These are phyloP conservation scores for Platyscapa corneri DNA, from an alignment of 1,140 invertebrate species.

Conservation along the genomic window DNA sequence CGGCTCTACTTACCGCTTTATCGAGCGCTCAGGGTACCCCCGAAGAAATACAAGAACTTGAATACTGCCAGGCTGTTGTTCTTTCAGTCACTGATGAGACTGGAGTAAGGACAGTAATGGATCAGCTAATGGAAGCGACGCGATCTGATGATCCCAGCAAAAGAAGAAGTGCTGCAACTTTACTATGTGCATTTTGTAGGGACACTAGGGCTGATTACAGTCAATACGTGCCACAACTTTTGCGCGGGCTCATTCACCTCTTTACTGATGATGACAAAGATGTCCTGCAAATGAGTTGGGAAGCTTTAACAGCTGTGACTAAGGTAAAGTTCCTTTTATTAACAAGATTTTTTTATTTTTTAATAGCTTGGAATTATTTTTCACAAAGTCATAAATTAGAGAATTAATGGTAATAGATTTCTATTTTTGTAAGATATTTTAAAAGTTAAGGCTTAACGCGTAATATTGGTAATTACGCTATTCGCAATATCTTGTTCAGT, in stretches of 20 bases:
- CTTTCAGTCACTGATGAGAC: slow-evolving; percentile 91
- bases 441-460: too few relatives aligned
- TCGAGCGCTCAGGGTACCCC: slow-evolving; percentile 81
- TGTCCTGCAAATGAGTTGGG: slow-evolving; percentile 90
- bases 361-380: too few relatives aligned
- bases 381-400: too few relatives aligned
- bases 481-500: too few relatives aligned
- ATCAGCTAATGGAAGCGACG: slow-evolving; percentile 89
- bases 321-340: slow-evolving; percentile 75
- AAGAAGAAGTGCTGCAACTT: slow-evolving; percentile 86
- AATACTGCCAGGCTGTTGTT: slow-evolving; percentile 94
- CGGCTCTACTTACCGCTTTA: slow-evolving; percentile 89
- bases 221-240: slow-evolving; percentile 89
- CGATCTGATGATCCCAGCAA: slow-evolving; percentile 79
- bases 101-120: slow-evolving; percentile 91
- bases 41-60: slow-evolving; percentile 86
- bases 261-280: slow-evolving; percentile 88
- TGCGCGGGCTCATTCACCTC: slow-evolving; percentile 90
- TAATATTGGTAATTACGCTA: too few relatives aligned
- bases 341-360: too few relatives aligned
- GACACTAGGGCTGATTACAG: slow-evolving; percentile 91
- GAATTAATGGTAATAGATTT: too few relatives aligned
- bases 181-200: slow-evolving; percentile 92
- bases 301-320: slow-evolving; percentile 91
- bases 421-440: too few relatives aligned